These are phyloP conservation scores for Balaenoptera acutorostrata DNA, from an alignment of 2,113 vertebrate genomes.

Conservation along the genomic window DNA sequence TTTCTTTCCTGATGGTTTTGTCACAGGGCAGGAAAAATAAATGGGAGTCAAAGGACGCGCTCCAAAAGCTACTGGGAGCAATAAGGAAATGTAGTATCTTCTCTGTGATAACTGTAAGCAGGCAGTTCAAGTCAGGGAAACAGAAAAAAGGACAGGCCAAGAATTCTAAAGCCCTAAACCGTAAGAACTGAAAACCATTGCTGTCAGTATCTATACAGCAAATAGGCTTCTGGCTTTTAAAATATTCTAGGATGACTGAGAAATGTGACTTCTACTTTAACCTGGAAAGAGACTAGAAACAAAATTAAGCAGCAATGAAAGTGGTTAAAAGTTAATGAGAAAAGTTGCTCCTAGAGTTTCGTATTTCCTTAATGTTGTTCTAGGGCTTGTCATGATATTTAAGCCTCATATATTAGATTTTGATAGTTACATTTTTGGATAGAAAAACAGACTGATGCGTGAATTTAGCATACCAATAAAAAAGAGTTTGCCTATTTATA, in stretches of 20 bases:
- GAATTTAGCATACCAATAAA: background rate
- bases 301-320: constrained; percentile 5
- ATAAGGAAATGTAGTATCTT: background rate
- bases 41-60: background rate
- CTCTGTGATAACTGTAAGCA: background rate
- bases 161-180: background rate
- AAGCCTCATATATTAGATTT: constrained; percentile 2
- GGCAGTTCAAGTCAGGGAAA: background rate
- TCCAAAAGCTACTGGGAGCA: background rate
- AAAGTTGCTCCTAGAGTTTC: background rate
- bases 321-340: background rate
- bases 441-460: background rate
- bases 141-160: background rate
- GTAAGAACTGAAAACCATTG: background rate
- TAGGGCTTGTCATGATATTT: background rate
- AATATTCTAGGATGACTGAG: background rate
- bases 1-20: background rate
- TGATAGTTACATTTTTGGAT: background rate
- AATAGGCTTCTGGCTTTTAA: background rate
- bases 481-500: background rate
- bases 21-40: constrained; percentile 10
- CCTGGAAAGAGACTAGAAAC: background rate
- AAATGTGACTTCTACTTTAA: background rate
- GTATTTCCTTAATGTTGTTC: background rate
- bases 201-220: background rate